These are phyloP conservation scores for Agrilus planipennis DNA, from an alignment of 1,140 invertebrate species.

Conservation along the genomic window DNA sequence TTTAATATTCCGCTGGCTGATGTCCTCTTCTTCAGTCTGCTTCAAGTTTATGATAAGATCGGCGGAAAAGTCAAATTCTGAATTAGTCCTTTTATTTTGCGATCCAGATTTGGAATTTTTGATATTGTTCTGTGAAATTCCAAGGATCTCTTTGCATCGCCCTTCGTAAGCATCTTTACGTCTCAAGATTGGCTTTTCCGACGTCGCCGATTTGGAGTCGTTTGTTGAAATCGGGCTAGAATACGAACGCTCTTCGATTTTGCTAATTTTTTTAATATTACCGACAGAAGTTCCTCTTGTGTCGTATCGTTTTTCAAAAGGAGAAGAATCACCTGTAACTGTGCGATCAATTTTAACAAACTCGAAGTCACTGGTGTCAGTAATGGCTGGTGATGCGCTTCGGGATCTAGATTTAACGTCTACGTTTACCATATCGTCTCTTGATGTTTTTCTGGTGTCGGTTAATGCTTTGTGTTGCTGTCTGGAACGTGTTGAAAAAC, in stretches of 20 bases:
- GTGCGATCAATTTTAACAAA: conserved; percentile 17
- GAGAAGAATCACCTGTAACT: conserved; percentile 16
- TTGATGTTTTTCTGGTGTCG: conserved; percentile 1
- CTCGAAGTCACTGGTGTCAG: conserved; percentile 22
- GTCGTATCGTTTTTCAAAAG: conserved; percentile 8
- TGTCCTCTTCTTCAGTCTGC: too few relatives aligned
- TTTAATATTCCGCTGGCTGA: too few relatives aligned
- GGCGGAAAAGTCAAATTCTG: too few relatives aligned
- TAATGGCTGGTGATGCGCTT: conserved; percentile 22
- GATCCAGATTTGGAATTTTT: too few relatives aligned
- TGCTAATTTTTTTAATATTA: conserved; percentile 15
- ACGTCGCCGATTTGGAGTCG: conserved; percentile 2
- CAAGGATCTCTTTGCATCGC: conserved; percentile 50
- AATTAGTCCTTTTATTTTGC: too few relatives aligned
- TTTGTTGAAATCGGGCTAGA: conserved; percentile 8
- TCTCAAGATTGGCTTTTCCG: conserved; percentile 33
- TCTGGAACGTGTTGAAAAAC: conserved; percentile 13
- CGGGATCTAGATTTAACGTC: conserved; percentile 17
- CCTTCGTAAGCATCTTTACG: conserved; percentile 58
- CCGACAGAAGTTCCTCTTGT: conserved; percentile 5
- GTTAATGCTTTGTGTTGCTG: conserved; percentile 2
- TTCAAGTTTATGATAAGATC: too few relatives aligned
- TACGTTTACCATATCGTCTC: conserved; percentile 4
- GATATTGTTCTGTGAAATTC: conserved; percentile 37
- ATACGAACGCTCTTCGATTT: conserved; percentile 16